Conservation (phyloP, 2,113 vertebrate species). For the Callipepla californica region DNA sequence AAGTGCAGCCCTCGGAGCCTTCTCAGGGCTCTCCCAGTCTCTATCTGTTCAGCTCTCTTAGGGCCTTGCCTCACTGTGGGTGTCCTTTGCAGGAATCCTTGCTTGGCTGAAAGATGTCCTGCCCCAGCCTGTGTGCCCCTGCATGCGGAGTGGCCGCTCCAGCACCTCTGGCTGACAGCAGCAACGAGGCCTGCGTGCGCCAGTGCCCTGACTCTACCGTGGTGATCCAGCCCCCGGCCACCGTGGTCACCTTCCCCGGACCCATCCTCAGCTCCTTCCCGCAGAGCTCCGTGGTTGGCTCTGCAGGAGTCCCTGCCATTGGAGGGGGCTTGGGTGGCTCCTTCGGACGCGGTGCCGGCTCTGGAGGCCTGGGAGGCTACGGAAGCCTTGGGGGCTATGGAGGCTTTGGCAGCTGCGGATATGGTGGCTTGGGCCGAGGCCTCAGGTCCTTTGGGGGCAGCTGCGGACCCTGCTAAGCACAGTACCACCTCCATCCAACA, state of each 20-base stretch:
- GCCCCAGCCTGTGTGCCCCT: background rate
- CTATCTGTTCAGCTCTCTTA: too few species aligned
- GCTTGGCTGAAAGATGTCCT: background rate
- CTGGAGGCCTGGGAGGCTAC: background rate
- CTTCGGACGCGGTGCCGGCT: background rate
- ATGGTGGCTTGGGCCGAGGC: rapidly evolving
- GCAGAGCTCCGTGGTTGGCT: too few species aligned
- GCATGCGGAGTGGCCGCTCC: background rate
- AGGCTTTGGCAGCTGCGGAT: background rate
- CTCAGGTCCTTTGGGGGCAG: background rate
- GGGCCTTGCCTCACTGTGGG: too few species aligned
- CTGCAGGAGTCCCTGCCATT: background rate
- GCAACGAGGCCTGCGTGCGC: background rate
- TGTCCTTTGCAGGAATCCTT: too few species aligned
- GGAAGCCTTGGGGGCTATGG: background rate
- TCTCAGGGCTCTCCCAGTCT: too few species aligned
- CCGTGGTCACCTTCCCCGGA: too few species aligned
- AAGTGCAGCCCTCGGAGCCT: too few species aligned
- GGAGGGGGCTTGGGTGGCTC: background rate
- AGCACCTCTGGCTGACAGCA: background rate
- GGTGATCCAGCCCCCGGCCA: background rate
- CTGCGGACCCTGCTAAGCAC: background rate
- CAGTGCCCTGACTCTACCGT: background rate
- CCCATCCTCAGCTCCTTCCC: too few species aligned
- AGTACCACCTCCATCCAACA: too few species aligned